Evolutionary conservation across 1,140 invertebrate species (phyloP).

Genomic region (Rhopalosiphum maidis): DNA sequence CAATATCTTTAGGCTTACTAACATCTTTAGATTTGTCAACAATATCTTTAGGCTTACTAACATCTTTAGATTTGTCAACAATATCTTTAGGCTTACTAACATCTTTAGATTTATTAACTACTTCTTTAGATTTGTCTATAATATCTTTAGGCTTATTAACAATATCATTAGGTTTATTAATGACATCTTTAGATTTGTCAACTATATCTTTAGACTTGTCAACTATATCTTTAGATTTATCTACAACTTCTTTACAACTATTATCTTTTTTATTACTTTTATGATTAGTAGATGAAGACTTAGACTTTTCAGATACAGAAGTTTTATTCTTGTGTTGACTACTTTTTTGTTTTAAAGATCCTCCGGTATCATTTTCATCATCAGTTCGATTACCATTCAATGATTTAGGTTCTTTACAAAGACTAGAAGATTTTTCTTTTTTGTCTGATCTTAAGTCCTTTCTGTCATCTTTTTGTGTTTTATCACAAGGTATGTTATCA

Average conservation of each 20-base stretch:
- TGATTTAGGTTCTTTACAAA: constrained; percentile 43
- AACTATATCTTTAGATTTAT: neutral
- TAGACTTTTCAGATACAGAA: constrained; percentile 47
- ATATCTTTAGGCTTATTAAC: constrained; percentile 32
- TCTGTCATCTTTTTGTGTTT: constrained; percentile 25
- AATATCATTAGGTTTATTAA: no score
- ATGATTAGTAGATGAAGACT: constrained; percentile 36
- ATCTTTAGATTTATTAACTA: neutral
- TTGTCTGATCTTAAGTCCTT: constrained; percentile 30
- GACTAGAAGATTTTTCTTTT: constrained; percentile 44
- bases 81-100: neutral
- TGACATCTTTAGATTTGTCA: neutral
- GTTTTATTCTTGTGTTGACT: constrained; percentile 40
- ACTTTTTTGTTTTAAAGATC: constrained; percentile 37
- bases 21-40: constrained; percentile 21
- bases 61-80: neutral
- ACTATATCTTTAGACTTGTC: neutral
- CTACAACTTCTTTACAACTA: constrained; percentile 44
- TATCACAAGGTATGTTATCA: neutral
- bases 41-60: constrained; percentile 41
- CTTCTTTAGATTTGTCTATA: constrained; percentile 7
- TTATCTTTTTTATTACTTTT: constrained; percentile 53
- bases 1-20: no score
- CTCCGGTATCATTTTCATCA: constrained; percentile 45
- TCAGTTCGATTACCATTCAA: constrained; percentile 34